Evolutionary conservation across 2,888 invertebrate genomes (phyloP).

Genomic region (Mesorhabditis belari): DNA sequence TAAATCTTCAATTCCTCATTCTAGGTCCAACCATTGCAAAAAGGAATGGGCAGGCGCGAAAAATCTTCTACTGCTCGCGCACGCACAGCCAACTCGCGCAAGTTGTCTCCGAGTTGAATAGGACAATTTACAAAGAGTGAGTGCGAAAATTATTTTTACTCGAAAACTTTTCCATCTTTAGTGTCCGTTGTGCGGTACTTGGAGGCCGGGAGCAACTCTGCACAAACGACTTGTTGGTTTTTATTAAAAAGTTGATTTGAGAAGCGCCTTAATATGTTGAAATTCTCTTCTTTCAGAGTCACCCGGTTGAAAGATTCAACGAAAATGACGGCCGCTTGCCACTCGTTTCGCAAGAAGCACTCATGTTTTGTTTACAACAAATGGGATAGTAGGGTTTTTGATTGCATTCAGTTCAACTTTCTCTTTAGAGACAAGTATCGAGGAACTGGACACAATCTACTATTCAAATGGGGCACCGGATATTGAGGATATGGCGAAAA

Average conservation of each 20-base stretch:
- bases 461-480: constrained; percentile 50
- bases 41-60: too few species aligned
- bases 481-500: constrained; percentile 46
- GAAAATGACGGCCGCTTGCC: constrained; percentile 67
- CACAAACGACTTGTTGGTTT: constrained; percentile 85
- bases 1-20: too few species aligned
- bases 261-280: too few species aligned
- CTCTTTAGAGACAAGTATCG: constrained; percentile 2
- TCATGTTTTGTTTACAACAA: constrained; percentile 77
- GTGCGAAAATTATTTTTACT: background rate
- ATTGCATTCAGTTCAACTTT: background rate
- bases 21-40: too few species aligned
- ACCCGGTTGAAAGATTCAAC: background rate
- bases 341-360: constrained; percentile 69
- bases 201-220: constrained; percentile 96
- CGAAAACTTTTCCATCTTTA: constrained; percentile 31
- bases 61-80: constrained; percentile 89
- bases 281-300: too few species aligned
- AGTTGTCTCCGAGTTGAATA: constrained; percentile 87
- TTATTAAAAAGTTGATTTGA: too few species aligned
- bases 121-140: constrained; percentile 68
- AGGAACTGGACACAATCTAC: constrained; percentile 22
- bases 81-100: constrained; percentile 93
- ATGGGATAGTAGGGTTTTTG: constrained; percentile 33
- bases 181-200: constrained; percentile 75